These are phyloP conservation scores for Glaucopsyche alexis DNA, from an alignment of 2,888 invertebrate species.

Conservation along the genomic window DNA sequence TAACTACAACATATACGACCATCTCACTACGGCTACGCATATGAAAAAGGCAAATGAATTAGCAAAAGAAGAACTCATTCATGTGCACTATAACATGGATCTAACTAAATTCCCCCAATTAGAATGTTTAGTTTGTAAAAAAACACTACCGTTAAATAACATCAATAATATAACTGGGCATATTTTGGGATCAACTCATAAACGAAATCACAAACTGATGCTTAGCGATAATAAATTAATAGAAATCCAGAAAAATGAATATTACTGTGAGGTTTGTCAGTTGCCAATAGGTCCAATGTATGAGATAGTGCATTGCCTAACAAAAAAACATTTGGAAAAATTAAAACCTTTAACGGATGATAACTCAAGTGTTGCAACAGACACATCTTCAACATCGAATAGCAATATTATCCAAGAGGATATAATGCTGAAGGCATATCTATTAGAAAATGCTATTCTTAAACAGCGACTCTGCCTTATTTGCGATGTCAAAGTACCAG, in stretches of 20 bases:
- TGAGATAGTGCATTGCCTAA: conserved; percentile 24
- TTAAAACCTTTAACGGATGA: not conserved
- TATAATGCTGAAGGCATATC: no score
- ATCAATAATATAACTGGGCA: not conserved
- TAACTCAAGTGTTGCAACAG: not conserved
- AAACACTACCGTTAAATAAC: not conserved
- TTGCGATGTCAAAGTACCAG: conserved; percentile 22
- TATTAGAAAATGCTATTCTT: not conserved
- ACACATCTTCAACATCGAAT: not conserved
- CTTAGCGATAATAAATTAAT: not conserved
- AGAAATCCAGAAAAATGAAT: not conserved
- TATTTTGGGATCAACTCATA: not conserved
- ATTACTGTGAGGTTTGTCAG: not conserved
- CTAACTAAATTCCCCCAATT: conserved; percentile 5
- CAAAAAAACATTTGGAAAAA: conserved; percentile 15
- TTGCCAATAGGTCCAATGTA: not conserved
- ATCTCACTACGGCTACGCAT: not conserved
- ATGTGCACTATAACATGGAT: conserved; percentile 1
- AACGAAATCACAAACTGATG: not conserved
- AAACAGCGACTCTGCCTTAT: not conserved
- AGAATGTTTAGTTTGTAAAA: conserved; percentile 7
- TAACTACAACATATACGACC: conserved; percentile 1
- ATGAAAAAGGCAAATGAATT: not conserved
- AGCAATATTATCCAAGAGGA: not conserved
- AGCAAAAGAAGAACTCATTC: not conserved